phyloP scores from a whole-genome alignment of 1,140 invertebrate genomes.

The Liolophura sinensis region DNA sequence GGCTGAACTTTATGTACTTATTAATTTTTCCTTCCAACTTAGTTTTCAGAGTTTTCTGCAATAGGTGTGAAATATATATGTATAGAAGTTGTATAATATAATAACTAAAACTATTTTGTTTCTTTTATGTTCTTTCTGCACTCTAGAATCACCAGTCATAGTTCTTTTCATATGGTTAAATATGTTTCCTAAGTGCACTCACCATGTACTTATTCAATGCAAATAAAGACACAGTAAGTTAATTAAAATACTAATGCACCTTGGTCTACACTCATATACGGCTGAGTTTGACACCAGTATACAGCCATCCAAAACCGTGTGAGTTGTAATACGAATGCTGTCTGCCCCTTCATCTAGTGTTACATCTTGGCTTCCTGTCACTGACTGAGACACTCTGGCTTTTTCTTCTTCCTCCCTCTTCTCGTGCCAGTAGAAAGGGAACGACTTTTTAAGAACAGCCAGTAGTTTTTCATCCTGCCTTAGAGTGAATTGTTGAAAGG shows the following conservation, averaged over 20 bases:
- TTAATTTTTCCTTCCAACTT: too few relatives aligned
- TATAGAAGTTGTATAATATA: too few relatives aligned
- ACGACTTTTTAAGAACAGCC: conserved; percentile 42
- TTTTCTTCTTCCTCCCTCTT: conserved; percentile 44
- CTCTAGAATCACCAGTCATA: too few relatives aligned
- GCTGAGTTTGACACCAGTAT: conserved; percentile 71
- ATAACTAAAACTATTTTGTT: too few relatives aligned
- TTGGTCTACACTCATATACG: conserved; percentile 71
- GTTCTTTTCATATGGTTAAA: too few relatives aligned
- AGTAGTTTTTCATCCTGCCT: conserved; percentile 47
- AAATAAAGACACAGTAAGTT: not conserved
- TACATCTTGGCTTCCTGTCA: conserved; percentile 9
- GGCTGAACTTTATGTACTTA: too few relatives aligned
- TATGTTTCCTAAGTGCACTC: too few relatives aligned
- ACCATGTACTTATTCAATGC: not conserved
- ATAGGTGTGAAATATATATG: too few relatives aligned
- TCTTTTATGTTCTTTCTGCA: too few relatives aligned
- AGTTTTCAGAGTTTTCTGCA: too few relatives aligned
- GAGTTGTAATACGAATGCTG: conserved; percentile 34
- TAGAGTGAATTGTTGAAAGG: conserved; percentile 55
- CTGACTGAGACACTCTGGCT: conserved; percentile 5
- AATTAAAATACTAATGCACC: conserved; percentile 56
- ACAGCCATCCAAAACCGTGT: conserved; percentile 64
- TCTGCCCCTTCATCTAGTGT: too few relatives aligned
- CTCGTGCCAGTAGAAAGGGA: conserved; percentile 54